Evolutionary conservation across 1,140 invertebrate species (phyloP), one percentile per base, ranked within the genome.

Genomic region (Neotoxoptera formosana): DNA sequence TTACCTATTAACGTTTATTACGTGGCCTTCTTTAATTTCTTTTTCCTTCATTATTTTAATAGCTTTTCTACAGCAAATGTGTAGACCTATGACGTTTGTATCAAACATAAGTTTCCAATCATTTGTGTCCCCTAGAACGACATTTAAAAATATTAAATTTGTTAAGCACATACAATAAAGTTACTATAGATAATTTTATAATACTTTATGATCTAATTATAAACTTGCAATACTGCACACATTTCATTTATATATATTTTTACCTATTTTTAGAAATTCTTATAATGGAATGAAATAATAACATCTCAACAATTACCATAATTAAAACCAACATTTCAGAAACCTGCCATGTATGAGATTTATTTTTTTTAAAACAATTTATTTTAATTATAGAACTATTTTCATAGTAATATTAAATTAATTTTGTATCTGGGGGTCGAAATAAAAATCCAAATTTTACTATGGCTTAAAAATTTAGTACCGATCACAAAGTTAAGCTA

Each of bases 81-180:
- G 84, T 23, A 83, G n/a, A 25, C 7, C 47, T 2, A 84, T 30
- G 11, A 84, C 45, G n/a, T 84, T 92, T 7, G 76, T 92, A 9
- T 92, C 91, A 92, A 34, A 92, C 91, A 92, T 92, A 41, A 23
- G n/a, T 84, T 92, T 92, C 91, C 76, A 84, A 53, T 92, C 76
- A 8, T 34, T 25, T 36, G 76, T 84, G 1, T 81, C 83, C 7
- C 91, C 47, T 84, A 17, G 34, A 67, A 47, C 9, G 51, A 88
- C 14, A 60, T 25, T 30, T 60, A 2, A 51, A 17, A 25, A 60
- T 60, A 60, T 60, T 53, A 60, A 2, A 60, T 60, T 60, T 60
- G 23, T 60, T 51, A 51, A 17, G 1, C 7, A 14, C 8, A 23
- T 25, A 21, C 7, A 25, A 60, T 25, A 25, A 30, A 60, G 25